Conservation (phyloP, 2,797 vertebrate genomes). For the Gambelia wislizenii region DNA sequence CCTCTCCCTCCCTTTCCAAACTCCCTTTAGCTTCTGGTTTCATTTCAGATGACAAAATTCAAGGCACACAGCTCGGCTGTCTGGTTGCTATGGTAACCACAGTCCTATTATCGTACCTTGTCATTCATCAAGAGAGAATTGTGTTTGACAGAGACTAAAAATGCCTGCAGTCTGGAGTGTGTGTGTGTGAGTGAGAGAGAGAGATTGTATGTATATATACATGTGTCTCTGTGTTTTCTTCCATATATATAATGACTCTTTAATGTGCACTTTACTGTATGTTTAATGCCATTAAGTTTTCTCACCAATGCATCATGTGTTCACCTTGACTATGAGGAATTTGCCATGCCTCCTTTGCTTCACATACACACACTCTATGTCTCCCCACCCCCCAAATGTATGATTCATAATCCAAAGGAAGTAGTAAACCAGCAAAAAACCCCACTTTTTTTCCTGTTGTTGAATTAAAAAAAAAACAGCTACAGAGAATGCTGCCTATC, state of each 20-base stretch:
- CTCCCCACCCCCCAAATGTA: constrained; percentile 17
- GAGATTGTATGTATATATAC: not conserved
- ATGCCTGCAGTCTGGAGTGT: constrained; percentile 84
- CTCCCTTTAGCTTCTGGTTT: constrained; percentile 87
- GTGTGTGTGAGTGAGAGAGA: not conserved
- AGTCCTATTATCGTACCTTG: constrained; percentile 97
- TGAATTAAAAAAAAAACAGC: constrained; percentile 50
- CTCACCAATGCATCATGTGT: constrained; percentile 70
- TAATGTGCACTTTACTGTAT: constrained; percentile 79
- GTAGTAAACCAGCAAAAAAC: constrained; percentile 51
- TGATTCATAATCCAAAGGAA: constrained; percentile 61
- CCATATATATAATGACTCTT: constrained; percentile 72
- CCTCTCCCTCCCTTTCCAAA: constrained; percentile 68
- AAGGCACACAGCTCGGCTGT: constrained; percentile 91
- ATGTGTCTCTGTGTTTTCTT: constrained; percentile 64
- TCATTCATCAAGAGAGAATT: constrained; percentile 98
- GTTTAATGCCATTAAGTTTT: constrained; percentile 75
- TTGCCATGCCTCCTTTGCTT: constrained; percentile 64
- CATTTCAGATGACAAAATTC: constrained; percentile 90
- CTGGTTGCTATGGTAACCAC: constrained; percentile 95
- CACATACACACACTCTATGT: constrained; percentile 29
- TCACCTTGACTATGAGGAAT: constrained; percentile 64
- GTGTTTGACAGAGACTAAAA: constrained; percentile 86
- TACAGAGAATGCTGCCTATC: constrained; percentile 56
- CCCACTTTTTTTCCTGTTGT: not conserved